Percentiles rank a stretch among this genome's conserved stretches.
Evolutionary conservation across 1,140 invertebrate species (phyloP).

Genomic region (Lordiphosa collinella): DNA sequence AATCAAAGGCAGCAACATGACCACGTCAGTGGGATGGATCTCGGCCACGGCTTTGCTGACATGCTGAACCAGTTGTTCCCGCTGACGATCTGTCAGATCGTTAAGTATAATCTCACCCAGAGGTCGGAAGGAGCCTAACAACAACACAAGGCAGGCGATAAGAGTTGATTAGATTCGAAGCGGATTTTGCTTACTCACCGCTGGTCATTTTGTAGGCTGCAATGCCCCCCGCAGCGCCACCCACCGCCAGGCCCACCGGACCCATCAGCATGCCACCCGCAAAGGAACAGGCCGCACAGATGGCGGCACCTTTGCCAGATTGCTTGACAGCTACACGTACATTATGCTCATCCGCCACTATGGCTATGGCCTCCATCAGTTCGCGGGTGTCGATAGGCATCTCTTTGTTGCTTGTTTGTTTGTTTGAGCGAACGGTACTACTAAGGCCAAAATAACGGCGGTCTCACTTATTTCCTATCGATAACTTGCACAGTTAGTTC

Average conservation of each 20-base stretch:
- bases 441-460: neutral
- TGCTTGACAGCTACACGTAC: conserved; percentile 67
- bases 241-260: conserved; percentile 67
- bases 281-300: conserved; percentile 72
- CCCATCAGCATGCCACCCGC: conserved; percentile 65
- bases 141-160: neutral
- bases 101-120: conserved; percentile 69
- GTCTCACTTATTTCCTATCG: too few relatives aligned
- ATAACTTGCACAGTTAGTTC: too few relatives aligned
- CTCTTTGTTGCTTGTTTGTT: neutral
- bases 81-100: conserved; percentile 63
- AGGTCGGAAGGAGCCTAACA: conserved; percentile 58
- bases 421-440: too few relatives aligned
- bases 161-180: neutral
- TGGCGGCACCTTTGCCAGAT: conserved; percentile 64
- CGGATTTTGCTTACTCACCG: conserved; percentile 47
- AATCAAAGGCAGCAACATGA: conserved; percentile 62
- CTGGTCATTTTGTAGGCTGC: conserved; percentile 69
- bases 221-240: conserved; percentile 67
- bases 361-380: conserved; percentile 67
- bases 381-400: conserved; percentile 71
- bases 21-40: conserved; percentile 58
- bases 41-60: conserved; percentile 55
- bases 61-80: conserved; percentile 63
- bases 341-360: conserved; percentile 64